phyloP scores from a whole-genome alignment of 2,888 invertebrate species.

The Branchellion lobata region DNA sequence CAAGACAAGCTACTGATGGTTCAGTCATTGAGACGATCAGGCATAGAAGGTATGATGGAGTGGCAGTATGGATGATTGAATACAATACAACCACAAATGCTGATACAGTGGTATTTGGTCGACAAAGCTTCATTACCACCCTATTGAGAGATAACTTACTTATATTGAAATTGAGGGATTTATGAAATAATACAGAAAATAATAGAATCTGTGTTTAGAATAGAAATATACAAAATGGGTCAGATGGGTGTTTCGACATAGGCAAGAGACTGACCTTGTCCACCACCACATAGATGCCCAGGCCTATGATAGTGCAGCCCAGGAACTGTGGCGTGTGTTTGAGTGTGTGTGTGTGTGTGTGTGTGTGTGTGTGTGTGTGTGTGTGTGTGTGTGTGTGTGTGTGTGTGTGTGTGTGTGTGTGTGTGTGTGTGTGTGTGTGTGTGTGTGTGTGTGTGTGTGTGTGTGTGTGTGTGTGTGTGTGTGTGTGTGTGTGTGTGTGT shows the following conservation, averaged over 20 bases:
- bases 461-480: not conserved
- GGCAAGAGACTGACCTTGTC: constrained; percentile 46
- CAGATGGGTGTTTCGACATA: constrained; percentile 5
- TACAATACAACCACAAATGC: too few species aligned
- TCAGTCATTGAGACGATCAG: too few species aligned
- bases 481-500: not conserved
- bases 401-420: constrained; percentile 26
- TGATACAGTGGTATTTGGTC: too few species aligned
- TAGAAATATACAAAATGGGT: too few species aligned
- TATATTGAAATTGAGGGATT: too few species aligned
- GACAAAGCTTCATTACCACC: too few species aligned
- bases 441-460: constrained; percentile 15
- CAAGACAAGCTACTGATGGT: too few species aligned
- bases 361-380: not conserved
- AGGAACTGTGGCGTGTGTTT: constrained; percentile 39
- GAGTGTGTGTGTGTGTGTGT: constrained; percentile 6
- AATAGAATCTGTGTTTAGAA: too few species aligned
- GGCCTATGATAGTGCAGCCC: constrained; percentile 48
- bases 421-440: constrained; percentile 24
- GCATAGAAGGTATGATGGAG: too few species aligned
- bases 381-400: constrained; percentile 6
- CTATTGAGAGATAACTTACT: too few species aligned
- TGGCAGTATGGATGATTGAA: too few species aligned
- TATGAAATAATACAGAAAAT: too few species aligned
- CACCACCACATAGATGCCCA: constrained; percentile 46